Base-by-base conservation (phyloP, 2,888 invertebrate genomes). In the Actias luna region DNA sequence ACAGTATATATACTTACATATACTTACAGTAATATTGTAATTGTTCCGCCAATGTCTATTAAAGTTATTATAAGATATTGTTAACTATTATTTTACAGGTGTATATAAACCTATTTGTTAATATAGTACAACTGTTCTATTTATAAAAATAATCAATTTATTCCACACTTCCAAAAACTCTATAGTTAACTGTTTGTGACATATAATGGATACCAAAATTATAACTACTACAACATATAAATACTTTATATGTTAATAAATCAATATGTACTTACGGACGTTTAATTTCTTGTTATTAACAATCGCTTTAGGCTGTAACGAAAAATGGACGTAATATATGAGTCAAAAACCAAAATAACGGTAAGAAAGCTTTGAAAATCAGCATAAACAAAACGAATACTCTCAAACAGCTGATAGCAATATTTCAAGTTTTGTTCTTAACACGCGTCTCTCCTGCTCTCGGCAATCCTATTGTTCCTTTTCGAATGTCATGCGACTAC, bases 381-480 rank as follows among this genome's bases (percentile, higher is more conserved):
- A 55, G 59, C 63, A 55, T 65, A 55, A 69, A 75, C 65, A 63
- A 63, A 63, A 62, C 22, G 58, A 62, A 63, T 59, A 63, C 29
- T 64, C 62, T 61, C 33, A 46, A 61, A 67, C 82, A 82, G 77
- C 78, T 84, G 82, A 82, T 82, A 70, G 76, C 70, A 72, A 82
- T 83, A 85, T 75, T 72, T 84, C 75, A 80, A 71, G 66, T 67
- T 70, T 66, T 70, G 70, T 71, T 72, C 71, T 72, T 75, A 75
- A 62, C 76, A 67, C 73, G 70, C 68, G 72, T 79, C 76, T 79
- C 73, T 73, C 68, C 71, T 72, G 78, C 77, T 84, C 78, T 85
- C 75, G 72, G 62, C 67, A 72, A 70, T 70, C 67, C 76, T 76
- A 87, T 87, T 85, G 84, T 89, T 82, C 87, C 83, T 87, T 88